Evolutionary conservation across 2,888 invertebrate species (phyloP).

Genomic region (Ormyrus pomaceus): DNA sequence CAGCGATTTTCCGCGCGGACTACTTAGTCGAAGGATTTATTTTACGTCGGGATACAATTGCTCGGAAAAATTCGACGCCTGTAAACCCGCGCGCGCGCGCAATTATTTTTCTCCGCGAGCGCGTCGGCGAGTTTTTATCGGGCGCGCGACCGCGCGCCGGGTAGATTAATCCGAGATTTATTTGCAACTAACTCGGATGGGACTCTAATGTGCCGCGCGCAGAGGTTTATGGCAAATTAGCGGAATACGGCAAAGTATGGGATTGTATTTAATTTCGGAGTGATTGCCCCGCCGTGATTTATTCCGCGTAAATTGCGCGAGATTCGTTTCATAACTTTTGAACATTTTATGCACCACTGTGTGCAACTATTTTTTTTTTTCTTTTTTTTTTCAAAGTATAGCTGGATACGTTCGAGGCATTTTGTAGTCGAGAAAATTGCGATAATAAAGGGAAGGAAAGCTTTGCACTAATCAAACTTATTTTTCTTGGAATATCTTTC

Average conservation of each 20-base stretch:
- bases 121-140: neutral
- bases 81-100: neutral
- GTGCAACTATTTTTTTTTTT: neutral
- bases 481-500: no score
- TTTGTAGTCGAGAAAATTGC: no score
- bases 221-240: constrained; percentile 6
- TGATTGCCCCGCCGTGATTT: constrained; percentile 1
- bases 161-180: constrained; percentile 23
- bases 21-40: constrained; percentile 36
- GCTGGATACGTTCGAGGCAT: no score
- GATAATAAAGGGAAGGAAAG: no score
- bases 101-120: neutral
- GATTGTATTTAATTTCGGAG: constrained; percentile 1
- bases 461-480: no score
- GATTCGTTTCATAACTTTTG: constrained; percentile 18
- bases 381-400: no score
- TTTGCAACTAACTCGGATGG: neutral
- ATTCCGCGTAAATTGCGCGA: constrained; percentile 21
- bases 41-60: constrained; percentile 11
- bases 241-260: neutral
- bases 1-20: constrained; percentile 10
- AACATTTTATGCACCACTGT: neutral
- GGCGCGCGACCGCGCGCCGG: no score
- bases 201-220: neutral
- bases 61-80: constrained; percentile 2